Conservation (phyloP, 2,113 vertebrate genomes). For the Phyllostomus discolor region DNA sequence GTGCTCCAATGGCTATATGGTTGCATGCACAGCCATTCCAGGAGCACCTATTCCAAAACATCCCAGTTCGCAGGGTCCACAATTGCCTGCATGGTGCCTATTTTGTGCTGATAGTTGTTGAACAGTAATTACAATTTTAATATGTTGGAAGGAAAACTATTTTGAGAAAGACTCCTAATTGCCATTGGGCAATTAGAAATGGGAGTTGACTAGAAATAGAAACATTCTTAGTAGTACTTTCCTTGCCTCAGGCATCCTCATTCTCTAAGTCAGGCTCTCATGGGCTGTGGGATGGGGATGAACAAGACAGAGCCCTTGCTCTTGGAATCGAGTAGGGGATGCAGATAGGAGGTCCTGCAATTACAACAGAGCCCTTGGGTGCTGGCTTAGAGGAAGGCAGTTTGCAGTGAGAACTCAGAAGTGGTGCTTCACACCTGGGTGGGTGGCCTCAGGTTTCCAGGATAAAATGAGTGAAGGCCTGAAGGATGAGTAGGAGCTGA, state of each 20-base stretch:
- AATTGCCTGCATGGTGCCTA: neutral
- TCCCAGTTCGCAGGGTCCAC: neutral
- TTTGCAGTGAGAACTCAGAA: neutral
- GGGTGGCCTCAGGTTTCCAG: neutral
- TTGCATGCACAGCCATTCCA: neutral
- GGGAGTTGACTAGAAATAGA: neutral
- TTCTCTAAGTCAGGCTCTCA: neutral
- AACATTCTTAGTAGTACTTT: neutral
- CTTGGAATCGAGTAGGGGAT: neutral
- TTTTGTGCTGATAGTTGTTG: neutral
- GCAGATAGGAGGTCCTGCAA: neutral
- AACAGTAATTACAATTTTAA: neutral
- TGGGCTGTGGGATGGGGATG: neutral
- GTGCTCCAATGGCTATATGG: fast-evolving
- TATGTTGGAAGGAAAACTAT: neutral
- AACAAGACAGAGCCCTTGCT: neutral
- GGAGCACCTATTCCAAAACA: neutral
- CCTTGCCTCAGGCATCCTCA: neutral
- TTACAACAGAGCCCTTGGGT: too few relatives aligned
- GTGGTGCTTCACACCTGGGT: neutral
- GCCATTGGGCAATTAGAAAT: neutral
- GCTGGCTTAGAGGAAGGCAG: neutral
- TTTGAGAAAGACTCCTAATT: neutral
- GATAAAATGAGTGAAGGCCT: neutral
- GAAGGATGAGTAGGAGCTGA: neutral